Evolutionary conservation across 2,797 vertebrate genomes (phyloP).

Genomic region (Tolypeutes matacus): DNA sequence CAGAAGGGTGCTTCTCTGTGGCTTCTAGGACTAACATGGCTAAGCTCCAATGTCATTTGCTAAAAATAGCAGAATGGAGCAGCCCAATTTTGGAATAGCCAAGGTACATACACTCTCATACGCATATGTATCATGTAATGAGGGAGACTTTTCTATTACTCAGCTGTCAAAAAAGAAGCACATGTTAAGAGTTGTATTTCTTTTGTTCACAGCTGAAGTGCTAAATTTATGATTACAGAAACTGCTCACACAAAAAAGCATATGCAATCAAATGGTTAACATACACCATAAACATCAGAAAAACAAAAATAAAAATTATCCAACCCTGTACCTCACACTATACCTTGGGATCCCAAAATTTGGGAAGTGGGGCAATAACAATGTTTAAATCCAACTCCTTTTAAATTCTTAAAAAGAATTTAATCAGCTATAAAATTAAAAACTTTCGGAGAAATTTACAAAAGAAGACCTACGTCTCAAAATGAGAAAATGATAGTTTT

Average conservation of each 20-base stretch:
- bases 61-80: conserved; percentile 77
- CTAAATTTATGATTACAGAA: conserved; percentile 50
- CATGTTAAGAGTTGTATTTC: conserved; percentile 8
- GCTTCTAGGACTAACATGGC: conserved; percentile 55
- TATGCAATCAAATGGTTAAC: conserved; percentile 20
- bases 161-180: conserved; percentile 27
- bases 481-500: conserved; percentile 45
- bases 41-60: conserved; percentile 62
- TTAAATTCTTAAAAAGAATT: neutral
- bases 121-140: neutral
- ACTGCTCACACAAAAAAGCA: conserved; percentile 47
- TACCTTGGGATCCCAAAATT: conserved; percentile 40
- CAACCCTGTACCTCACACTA: conserved; percentile 41
- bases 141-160: conserved; percentile 8
- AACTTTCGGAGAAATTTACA: conserved; percentile 44
- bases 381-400: conserved; percentile 37
- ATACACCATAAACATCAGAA: neutral
- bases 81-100: conserved; percentile 55
- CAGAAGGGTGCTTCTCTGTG: conserved; percentile 62
- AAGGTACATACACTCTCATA: conserved; percentile 17
- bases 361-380: neutral
- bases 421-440: neutral
- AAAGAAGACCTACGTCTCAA: conserved; percentile 8
- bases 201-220: conserved; percentile 7
- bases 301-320: conserved; percentile 17